Base-by-base conservation (phyloP, 1,140 invertebrate species). In the Riptortus pedestris region DNA sequence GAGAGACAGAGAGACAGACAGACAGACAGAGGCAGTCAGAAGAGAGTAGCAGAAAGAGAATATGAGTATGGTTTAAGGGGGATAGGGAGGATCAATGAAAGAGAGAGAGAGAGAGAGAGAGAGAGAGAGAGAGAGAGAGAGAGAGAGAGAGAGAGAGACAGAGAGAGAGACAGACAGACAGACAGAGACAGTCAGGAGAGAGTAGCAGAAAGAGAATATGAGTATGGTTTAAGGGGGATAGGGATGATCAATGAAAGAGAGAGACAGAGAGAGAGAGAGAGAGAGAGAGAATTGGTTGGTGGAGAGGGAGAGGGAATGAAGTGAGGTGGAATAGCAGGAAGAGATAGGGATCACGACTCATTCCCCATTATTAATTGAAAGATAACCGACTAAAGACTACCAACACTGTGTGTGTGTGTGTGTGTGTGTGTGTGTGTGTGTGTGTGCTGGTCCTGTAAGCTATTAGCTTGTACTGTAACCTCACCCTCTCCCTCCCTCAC, bases 211-310 rank as follows among this genome's bases (percentile, higher is more conserved):
- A 62, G 33, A 47, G 24, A 62, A 11, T 31, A 43, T 12, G 20
- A 47, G 60, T n/a, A n/a, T n/a, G n/a, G n/a, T n/a, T n/a, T n/a
- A n/a, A 62, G 60, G 48, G 24, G 48, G 60, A 62, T 3, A 62
- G 60, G 48, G 24, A 62, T 33, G 48, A 3, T 24, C 38, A 47
- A 43, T 24, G 38, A 62, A 5, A 62, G 38, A 62, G 24, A 62
- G 38, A 62, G 20, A 62, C 38, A 62, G 14, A 62, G 60, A 62
- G 18, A 62, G 60, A 62, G 60, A 62, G 24, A 47, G 33, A 47
- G 12, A 47, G 43, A 62, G 24, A 47, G 43, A 62, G 22, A 62
- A 5, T 51, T 14, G 5, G 7, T 51, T 22, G n/a, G n/a, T n/a
- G n/a, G n/a, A n/a, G n/a, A n/a, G n/a, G n/a, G n/a, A n/a, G n/a